Percentiles rank a stretch among this genome's conserved stretches.
phyloP scores from a whole-genome alignment of 2,113 vertebrate species.

The Aegithalos caudatus region DNA sequence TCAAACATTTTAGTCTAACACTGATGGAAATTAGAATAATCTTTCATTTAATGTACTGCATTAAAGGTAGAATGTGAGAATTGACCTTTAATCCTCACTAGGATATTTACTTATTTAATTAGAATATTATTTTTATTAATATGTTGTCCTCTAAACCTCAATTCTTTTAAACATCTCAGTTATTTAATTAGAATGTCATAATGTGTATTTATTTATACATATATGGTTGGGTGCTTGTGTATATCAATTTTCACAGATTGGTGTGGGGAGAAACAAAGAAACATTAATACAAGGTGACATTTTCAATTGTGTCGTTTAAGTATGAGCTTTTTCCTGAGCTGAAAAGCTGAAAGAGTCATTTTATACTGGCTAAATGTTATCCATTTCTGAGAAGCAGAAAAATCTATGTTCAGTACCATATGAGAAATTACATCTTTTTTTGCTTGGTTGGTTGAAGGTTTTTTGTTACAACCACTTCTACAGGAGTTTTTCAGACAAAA shows the following conservation, averaged over 20 bases:
- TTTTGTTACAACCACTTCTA: not conserved
- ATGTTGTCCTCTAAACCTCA: not conserved
- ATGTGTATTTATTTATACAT: not conserved
- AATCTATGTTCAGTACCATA: not conserved
- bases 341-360: not conserved
- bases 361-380: not conserved
- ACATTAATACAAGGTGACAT: not conserved
- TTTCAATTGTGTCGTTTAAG: not conserved
- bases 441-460: not conserved
- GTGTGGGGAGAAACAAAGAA: rapidly evolving
- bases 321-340: not conserved
- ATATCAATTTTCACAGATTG: not conserved
- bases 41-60: not conserved
- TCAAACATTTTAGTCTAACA: not conserved
- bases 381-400: not conserved
- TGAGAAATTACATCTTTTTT: not conserved
- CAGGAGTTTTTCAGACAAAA: not conserved
- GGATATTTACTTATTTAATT: too few relatives aligned
- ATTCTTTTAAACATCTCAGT: not conserved
- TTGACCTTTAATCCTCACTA: not conserved
- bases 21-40: not conserved
- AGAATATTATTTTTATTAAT: too few relatives aligned
- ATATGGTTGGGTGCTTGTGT: not conserved
- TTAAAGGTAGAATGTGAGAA: not conserved
- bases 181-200: not conserved